A percentile compares a stretch with the other conserved stretches of the same genome.
Conservation (phyloP, 2,797 vertebrate species). For the Molossus molossus region DNA sequence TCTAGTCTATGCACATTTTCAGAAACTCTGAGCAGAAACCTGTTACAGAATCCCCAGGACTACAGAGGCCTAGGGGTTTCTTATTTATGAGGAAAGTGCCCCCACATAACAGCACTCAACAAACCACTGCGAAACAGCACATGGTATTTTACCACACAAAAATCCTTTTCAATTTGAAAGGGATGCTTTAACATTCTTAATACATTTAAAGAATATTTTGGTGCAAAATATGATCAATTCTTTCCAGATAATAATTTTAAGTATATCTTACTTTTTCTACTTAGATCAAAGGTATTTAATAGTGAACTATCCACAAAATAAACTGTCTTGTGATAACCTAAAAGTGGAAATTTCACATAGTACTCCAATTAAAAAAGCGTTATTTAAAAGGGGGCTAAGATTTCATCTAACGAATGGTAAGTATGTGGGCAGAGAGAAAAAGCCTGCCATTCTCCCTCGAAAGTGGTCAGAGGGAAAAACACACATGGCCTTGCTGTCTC, state of each 20-base stretch:
- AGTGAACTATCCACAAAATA: conserved; percentile 37
- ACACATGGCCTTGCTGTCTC: neutral
- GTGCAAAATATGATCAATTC: neutral
- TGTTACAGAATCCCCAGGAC: neutral
- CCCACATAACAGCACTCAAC: neutral
- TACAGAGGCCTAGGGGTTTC: neutral
- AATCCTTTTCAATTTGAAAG: conserved; percentile 35
- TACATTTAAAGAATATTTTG: conserved; percentile 7
- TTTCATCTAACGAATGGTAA: conserved; percentile 15
- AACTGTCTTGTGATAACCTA: neutral
- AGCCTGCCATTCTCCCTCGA: neutral
- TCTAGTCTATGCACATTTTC: neutral
- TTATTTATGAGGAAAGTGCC: neutral
- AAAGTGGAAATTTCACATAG: conserved; percentile 34
- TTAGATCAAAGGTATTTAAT: conserved; percentile 55
- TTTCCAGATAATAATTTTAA: conserved; percentile 46
- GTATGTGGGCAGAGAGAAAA: neutral
- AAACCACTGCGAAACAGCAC: neutral
- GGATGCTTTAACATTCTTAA: neutral
- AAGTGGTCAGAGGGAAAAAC: neutral
- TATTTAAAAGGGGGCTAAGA: neutral
- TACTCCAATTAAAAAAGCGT: neutral
- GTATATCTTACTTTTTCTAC: conserved; percentile 16
- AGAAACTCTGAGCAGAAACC: conserved; percentile 1
- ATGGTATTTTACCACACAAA: neutral